These are phyloP conservation scores for Ivindomyrus marchei DNA, from an alignment of 2,113 vertebrate species.

Conservation along the genomic window DNA sequence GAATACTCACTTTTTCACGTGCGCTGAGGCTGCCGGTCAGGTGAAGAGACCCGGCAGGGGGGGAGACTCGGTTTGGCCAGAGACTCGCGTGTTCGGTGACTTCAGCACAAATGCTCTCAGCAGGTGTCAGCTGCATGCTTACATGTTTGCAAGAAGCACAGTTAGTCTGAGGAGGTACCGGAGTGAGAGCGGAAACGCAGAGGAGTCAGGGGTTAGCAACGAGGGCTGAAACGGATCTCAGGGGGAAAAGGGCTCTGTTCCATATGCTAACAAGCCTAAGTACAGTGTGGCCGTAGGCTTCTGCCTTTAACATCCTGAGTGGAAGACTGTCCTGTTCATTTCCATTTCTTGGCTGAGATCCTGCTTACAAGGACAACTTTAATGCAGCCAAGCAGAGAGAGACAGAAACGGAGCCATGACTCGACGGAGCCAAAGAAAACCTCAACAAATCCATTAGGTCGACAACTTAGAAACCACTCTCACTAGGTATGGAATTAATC, in stretches of 20 bases:
- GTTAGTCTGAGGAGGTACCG: neutral
- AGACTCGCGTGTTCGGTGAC: neutral
- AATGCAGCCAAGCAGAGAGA: neutral
- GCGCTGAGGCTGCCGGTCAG: neutral
- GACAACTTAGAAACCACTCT: neutral
- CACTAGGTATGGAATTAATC: constrained; percentile 16
- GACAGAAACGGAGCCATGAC: neutral
- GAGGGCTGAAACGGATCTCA: neutral
- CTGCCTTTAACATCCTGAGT: neutral
- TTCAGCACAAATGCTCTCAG: neutral
- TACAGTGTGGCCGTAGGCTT: neutral
- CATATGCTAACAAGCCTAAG: neutral
- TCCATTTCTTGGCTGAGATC: neutral
- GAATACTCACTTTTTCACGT: neutral
- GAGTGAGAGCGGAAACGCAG: neutral
- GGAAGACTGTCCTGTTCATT: neutral
- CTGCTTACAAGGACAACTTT: neutral
- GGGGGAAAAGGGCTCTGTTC: neutral
- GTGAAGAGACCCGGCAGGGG: neutral
- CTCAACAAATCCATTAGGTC: constrained; percentile 7
- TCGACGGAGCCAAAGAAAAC: neutral
- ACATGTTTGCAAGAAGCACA: neutral
- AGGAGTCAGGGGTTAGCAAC: neutral
- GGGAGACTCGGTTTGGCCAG: neutral
- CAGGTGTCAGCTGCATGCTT: neutral